Evolutionary conservation across 2,113 vertebrate genomes (phyloP).

Genomic region (Crotalus helleri): DNA sequence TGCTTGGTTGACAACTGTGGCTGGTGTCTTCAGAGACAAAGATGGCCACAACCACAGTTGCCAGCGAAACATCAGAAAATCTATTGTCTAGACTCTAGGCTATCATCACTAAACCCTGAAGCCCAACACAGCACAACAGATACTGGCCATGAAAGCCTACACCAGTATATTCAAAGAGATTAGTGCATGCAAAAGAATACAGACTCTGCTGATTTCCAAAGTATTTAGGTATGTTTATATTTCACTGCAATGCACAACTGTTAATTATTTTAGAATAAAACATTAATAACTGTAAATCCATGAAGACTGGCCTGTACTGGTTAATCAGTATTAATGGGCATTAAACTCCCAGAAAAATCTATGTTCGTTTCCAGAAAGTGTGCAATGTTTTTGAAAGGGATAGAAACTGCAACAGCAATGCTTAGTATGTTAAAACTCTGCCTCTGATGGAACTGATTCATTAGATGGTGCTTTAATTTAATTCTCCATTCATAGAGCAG

Average conservation of each 20-base stretch:
- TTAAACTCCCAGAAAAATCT: not conserved
- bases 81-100: not conserved
- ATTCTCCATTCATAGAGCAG: not conserved
- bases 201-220: not conserved
- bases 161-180: not conserved
- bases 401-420: constrained; percentile 6
- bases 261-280: not conserved
- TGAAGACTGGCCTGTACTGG: not conserved
- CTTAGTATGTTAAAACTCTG: not conserved
- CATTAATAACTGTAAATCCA: not conserved
- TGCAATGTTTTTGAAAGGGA: not conserved
- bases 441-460: constrained; percentile 10
- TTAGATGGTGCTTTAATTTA: not conserved
- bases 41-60: not conserved
- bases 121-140: not conserved
- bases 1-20: not conserved
- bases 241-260: not conserved
- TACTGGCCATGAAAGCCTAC: not conserved
- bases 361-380: not conserved
- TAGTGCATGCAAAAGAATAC: not conserved
- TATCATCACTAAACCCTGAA: not conserved
- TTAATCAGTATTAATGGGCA: not conserved
- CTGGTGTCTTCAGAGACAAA: not conserved
- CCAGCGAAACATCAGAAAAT: not conserved
- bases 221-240: not conserved